Evolutionary conservation across 2,113 vertebrate species (phyloP).

Genomic region (Osmerus mordax): DNA sequence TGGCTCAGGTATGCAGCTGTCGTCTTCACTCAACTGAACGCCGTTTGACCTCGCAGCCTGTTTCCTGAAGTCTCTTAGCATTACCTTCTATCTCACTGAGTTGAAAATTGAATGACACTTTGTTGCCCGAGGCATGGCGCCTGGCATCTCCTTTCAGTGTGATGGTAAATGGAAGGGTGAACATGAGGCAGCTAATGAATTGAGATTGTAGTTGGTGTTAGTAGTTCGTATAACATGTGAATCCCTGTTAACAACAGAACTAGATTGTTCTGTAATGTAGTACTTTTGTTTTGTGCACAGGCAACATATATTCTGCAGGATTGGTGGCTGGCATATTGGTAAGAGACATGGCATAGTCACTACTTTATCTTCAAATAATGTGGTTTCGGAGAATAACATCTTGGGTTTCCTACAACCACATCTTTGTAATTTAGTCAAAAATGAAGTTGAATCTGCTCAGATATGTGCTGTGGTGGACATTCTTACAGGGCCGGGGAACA

Average conservation of each 20-base stretch:
- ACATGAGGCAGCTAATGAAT: no score
- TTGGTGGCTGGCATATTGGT: slow-evolving; percentile 98
- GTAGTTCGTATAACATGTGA: no score
- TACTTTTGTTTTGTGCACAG: slow-evolving; percentile 56
- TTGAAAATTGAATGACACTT: not conserved
- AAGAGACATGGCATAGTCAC: slow-evolving; percentile 43
- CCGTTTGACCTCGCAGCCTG: not conserved
- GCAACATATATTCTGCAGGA: slow-evolving; percentile 84
- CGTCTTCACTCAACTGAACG: not conserved
- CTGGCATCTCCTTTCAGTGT: no score
- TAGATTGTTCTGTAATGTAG: not conserved
- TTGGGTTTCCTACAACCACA: not conserved
- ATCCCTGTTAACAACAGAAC: not conserved
- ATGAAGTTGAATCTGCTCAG: not conserved
- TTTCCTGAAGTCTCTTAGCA: not conserved
- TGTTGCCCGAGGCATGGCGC: no score
- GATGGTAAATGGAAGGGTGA: no score
- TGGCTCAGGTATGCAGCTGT: slow-evolving; percentile 76
- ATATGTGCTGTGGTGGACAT: not conserved
- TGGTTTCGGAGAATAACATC: not conserved
- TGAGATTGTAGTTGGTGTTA: no score
- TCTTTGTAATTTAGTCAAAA: not conserved
- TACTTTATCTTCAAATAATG: not conserved
- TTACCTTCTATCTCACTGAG: not conserved
- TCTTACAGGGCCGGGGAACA: slow-evolving; percentile 63